phyloP scores from a whole-genome alignment of 2,888 invertebrate species.

The Bombylius major region DNA sequence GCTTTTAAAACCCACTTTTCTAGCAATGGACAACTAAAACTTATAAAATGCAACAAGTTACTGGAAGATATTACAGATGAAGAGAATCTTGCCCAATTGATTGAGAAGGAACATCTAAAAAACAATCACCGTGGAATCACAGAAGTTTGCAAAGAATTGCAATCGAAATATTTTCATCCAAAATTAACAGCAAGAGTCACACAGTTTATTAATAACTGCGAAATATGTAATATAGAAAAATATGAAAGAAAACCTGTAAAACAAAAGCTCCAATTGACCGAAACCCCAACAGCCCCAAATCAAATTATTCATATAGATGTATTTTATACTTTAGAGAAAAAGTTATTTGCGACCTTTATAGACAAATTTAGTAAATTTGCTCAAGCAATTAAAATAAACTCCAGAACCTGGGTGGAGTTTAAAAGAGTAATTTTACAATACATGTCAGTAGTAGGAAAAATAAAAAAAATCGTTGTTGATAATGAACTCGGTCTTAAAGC shows the following conservation, averaged over 20 bases:
- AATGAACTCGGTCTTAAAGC: constrained; percentile 16
- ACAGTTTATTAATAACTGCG: constrained; percentile 16
- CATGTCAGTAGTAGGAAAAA: too few species aligned
- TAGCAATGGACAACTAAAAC: too few species aligned
- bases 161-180: constrained; percentile 12
- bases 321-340: constrained; percentile 10
- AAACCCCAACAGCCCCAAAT: too few species aligned
- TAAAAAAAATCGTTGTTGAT: constrained; percentile 7
- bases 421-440: constrained; percentile 9
- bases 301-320: too few species aligned
- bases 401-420: constrained; percentile 13
- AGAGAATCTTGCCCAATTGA: constrained; percentile 9
- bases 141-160: neutral
- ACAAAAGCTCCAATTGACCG: constrained; percentile 10
- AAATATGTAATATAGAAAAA: constrained; percentile 8
- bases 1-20: neutral
- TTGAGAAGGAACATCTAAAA: constrained; percentile 11
- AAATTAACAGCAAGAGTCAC: constrained; percentile 11
- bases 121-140: constrained; percentile 16
- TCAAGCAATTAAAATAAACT: constrained; percentile 12
- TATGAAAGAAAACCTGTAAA: constrained; percentile 15
- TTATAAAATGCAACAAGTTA: too few species aligned
- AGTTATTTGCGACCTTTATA: too few species aligned
- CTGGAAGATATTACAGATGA: too few species aligned
- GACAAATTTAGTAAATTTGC: constrained; percentile 18